Evolutionary conservation across 2,113 vertebrate genomes (phyloP).

Genomic region (Numenius arquata): DNA sequence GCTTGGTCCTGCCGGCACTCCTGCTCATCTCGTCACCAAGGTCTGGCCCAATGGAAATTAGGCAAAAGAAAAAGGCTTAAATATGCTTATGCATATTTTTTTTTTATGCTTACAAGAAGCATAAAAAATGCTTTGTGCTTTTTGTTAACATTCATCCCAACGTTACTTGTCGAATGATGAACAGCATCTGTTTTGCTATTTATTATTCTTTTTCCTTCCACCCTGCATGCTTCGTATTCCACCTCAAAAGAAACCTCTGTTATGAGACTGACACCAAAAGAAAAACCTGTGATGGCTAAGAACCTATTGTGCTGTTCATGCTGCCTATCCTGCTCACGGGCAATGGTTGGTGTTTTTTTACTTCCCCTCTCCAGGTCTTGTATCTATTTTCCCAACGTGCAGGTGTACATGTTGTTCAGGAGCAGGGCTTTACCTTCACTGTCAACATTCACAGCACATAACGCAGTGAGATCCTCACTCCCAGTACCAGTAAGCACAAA

Average conservation of each 20-base stretch:
- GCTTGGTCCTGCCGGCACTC: not conserved
- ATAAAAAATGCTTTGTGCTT: not conserved
- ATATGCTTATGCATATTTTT: not conserved
- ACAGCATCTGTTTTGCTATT: not conserved
- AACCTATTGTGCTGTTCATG: not conserved
- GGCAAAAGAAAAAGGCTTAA: not conserved
- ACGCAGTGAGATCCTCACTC: fast-evolving
- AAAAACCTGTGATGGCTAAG: not conserved
- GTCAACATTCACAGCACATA: not conserved
- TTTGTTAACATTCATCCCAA: not conserved
- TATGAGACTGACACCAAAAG: not conserved
- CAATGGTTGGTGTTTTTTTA: not conserved
- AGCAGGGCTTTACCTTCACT: not conserved
- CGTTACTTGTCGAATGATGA: not conserved
- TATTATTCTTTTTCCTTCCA: not conserved
- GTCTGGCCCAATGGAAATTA: not conserved
- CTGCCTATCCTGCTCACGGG: not conserved
- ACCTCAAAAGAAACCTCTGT: not conserved
- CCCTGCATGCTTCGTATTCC: not conserved
- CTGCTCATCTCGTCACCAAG: not conserved
- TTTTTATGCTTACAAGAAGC: not conserved
- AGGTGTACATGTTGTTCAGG: not conserved
- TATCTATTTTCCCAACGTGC: not conserved
- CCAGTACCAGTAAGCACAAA: not conserved
- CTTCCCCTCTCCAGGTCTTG: not conserved